Base-by-base conservation (phyloP, 2,113 vertebrate genomes). In the Oreochromis niloticus region DNA sequence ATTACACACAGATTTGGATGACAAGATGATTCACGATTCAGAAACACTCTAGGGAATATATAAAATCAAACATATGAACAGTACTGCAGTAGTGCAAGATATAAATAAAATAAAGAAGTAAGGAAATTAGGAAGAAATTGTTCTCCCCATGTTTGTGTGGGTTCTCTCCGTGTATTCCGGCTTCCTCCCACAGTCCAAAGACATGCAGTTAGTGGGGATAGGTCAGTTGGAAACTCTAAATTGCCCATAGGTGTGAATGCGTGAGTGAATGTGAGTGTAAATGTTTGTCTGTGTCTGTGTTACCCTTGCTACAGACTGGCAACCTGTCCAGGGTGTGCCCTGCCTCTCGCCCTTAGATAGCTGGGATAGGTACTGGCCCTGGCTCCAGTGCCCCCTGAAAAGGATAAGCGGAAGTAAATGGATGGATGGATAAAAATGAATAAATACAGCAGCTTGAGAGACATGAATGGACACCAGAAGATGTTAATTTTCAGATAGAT, bases 21-120 rank as follows among this genome's bases (percentile, higher is more conserved):
- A 75, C 6, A 4, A 27, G 14, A 30, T 11, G 68, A 61, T 61
- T 61, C 16, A 19, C 34, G 59, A 61, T 61, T 63, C 59, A 63
- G 30, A 1, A 34, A 63, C 59, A 30, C 3, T 19, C 57, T 19
- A 10, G 57, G 16, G 9, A 61, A 32, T 1, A 32, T 17, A 6
- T 61, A 6, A 61, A 34, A 4, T 34, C 57, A 61, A 34, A 61
- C 0, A 34, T 61, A 17, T 0, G 14, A 59, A 17, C 27, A 17
- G 57, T 30, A 57, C 13, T 30, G 56, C 13, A 30, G 4, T 34
- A 61, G 8, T 61, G 57, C 14, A 32, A 61, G 3, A 19, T 6
- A 34, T 19, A 19, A 61, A 34, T 61, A 3, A 19, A 61, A 32
- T 16, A 61, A 61, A 61, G 57, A 32, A 61, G 27, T 17, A 9